A percentile compares a stretch with the other conserved stretches of the same genome.
Evolutionary conservation across 2,113 vertebrate species (phyloP).

Genomic region (Cercocebus atys): DNA sequence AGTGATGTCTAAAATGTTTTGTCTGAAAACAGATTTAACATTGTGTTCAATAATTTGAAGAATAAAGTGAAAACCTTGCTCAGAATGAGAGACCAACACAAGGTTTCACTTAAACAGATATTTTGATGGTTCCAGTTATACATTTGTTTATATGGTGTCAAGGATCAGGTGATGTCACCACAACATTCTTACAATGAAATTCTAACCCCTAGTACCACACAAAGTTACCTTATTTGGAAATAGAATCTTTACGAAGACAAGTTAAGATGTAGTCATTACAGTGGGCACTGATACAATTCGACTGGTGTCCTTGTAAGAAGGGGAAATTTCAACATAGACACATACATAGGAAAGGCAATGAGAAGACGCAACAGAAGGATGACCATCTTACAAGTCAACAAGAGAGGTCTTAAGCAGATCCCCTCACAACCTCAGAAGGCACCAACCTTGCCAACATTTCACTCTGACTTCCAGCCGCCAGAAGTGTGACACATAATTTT

Average conservation of each 20-base stretch:
- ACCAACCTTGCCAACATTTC: accelerated
- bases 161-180: background rate
- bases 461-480: background rate
- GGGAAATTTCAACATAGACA: background rate
- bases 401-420: background rate
- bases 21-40: background rate
- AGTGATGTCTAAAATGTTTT: background rate
- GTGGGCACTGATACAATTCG: too few relatives aligned
- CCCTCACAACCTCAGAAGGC: background rate
- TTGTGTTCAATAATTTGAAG: background rate
- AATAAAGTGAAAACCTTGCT: background rate
- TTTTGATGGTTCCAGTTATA: background rate
- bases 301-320: background rate
- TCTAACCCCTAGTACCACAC: background rate
- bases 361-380: background rate
- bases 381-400: background rate
- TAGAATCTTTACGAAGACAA: background rate
- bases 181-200: background rate
- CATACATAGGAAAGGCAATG: background rate
- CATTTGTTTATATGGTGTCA: background rate
- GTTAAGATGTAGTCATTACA: too few relatives aligned
- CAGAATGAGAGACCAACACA: background rate
- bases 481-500: background rate
- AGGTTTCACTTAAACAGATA: background rate
- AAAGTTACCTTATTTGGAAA: background rate